These are phyloP conservation scores for Cyclargus thomasi DNA, from an alignment of 1,140 invertebrate genomes.

Conservation along the genomic window DNA sequence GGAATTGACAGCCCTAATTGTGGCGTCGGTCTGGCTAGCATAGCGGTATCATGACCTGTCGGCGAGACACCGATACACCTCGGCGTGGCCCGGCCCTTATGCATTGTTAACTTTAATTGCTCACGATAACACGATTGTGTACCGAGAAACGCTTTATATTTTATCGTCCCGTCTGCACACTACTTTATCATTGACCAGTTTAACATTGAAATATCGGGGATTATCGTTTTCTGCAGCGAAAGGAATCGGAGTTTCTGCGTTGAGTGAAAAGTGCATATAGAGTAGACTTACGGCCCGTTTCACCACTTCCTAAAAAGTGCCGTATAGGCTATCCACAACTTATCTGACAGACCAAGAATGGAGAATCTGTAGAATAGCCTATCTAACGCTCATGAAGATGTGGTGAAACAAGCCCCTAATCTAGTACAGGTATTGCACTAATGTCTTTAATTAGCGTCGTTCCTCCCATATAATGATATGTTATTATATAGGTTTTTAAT, in stretches of 20 bases:
- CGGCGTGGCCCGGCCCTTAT: constrained; percentile 19
- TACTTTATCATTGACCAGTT: neutral
- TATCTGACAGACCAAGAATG: too few relatives aligned
- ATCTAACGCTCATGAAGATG: too few relatives aligned
- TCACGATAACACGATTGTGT: constrained; percentile 7
- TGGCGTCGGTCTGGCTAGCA: constrained; percentile 46
- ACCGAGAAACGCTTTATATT: constrained; percentile 9
- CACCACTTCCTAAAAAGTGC: too few relatives aligned
- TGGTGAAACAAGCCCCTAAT: too few relatives aligned
- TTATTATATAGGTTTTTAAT: neutral
- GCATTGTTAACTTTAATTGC: constrained; percentile 19
- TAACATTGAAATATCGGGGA: neutral
- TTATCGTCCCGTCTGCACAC: neutral
- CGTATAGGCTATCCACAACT: too few relatives aligned
- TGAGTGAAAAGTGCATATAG: too few relatives aligned
- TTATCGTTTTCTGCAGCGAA: neutral
- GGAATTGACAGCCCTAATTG: constrained; percentile 18
- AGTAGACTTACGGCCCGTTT: too few relatives aligned
- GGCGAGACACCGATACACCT: constrained; percentile 4
- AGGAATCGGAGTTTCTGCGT: too few relatives aligned
- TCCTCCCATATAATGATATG: neutral
- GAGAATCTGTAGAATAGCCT: too few relatives aligned
- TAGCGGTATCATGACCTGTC: constrained; percentile 51
- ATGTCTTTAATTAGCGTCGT: too few relatives aligned
- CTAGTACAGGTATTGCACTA: too few relatives aligned